Evolutionary conservation across 2,888 invertebrate genomes (phyloP).

Genomic region (Harmothoe impar): DNA sequence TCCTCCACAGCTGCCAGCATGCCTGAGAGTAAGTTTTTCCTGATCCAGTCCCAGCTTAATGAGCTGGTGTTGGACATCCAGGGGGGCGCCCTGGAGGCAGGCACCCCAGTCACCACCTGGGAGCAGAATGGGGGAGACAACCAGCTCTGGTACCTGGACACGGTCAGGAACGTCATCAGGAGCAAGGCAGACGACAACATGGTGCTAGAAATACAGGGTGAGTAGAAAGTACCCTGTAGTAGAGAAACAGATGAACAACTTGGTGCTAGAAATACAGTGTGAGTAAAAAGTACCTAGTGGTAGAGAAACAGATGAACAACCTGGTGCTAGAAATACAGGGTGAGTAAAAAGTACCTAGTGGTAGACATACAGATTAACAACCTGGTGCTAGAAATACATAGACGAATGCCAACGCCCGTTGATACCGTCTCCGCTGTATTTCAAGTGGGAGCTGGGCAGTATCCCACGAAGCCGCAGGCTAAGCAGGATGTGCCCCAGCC

Average conservation of each 20-base stretch:
- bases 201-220: conserved; percentile 57
- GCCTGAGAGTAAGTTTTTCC: conserved; percentile 63
- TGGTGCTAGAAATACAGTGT: conserved; percentile 58
- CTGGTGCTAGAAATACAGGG: conserved; percentile 56
- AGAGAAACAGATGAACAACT: conserved; percentile 28
- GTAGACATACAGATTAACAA: neutral
- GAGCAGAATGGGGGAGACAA: conserved; percentile 38
- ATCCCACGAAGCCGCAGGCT: no score
- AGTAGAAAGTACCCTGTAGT: neutral
- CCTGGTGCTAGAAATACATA: conserved; percentile 48
- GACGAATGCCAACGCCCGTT: no score
- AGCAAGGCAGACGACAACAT: conserved; percentile 60
- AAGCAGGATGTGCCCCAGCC: no score
- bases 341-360: neutral
- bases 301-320: conserved; percentile 23
- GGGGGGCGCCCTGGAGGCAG: neutral
- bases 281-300: neutral
- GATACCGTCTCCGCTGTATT: no score
- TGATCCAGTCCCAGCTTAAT: conserved; percentile 63
- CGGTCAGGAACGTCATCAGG: conserved; percentile 50
- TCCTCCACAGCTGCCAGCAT: conserved; percentile 9
- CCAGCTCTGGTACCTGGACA: conserved; percentile 64
- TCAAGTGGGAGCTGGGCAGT: no score
- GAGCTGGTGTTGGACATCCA: conserved; percentile 59
- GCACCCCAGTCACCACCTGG: conserved; percentile 59